Evolutionary conservation across 2,888 invertebrate species (phyloP).

Genomic region (Leuctra nigra): DNA sequence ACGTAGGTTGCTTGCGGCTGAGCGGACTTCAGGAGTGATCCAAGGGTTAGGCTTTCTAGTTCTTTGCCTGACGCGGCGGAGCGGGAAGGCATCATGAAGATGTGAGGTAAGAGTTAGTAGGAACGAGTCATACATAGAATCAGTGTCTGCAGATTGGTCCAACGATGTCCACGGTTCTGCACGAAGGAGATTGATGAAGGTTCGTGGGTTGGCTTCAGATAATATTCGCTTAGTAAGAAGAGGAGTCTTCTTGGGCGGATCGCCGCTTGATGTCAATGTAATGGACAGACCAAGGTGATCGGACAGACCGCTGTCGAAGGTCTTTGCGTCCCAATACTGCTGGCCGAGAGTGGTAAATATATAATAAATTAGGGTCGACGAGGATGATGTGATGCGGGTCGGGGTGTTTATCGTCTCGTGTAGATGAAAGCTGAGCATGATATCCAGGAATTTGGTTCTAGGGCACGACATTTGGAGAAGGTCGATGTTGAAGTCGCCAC

Average conservation of each 20-base stretch:
- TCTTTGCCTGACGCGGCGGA: background rate
- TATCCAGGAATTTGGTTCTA: background rate
- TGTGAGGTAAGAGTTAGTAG: background rate
- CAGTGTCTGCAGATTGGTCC: background rate
- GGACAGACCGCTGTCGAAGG: background rate
- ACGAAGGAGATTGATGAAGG: background rate
- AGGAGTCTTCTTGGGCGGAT: background rate
- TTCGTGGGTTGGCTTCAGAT: background rate
- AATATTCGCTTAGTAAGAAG: background rate
- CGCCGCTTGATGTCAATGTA: background rate
- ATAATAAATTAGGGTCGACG: background rate
- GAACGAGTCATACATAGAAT: background rate
- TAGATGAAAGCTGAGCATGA: background rate
- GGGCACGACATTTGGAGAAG: background rate
- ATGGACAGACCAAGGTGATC: background rate
- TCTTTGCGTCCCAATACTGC: no score
- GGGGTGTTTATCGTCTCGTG: background rate
- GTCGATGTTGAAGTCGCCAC: background rate
- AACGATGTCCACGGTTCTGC: background rate
- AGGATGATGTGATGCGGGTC: background rate
- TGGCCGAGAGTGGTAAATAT: background rate
- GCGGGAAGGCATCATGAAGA: background rate
- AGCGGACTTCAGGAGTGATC: constrained; percentile 1
- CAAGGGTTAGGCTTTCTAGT: background rate
- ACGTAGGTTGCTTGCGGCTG: background rate